Evolutionary conservation across 1,140 invertebrate genomes (phyloP).

Genomic region (Trichoplusia ni): DNA sequence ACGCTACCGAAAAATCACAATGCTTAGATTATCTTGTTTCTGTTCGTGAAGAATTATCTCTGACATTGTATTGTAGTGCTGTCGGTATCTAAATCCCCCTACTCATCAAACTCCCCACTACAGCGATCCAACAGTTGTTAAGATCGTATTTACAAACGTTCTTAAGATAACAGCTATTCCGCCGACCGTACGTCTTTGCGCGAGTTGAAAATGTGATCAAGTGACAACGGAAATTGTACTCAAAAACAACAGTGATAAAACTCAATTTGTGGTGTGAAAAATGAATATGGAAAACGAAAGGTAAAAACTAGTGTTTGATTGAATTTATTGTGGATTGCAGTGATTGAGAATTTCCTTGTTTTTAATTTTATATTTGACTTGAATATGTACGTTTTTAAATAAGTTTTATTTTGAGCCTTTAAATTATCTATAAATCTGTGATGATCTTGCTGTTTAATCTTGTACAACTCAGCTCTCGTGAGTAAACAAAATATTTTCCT

Average conservation of each 20-base stretch:
- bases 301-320: conserved; percentile 13
- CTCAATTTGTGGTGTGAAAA: background rate
- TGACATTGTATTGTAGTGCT: too few species aligned
- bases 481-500: too few species aligned
- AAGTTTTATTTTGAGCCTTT: background rate
- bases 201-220: background rate
- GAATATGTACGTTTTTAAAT: background rate
- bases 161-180: background rate
- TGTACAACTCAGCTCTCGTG: too few species aligned
- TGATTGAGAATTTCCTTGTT: background rate
- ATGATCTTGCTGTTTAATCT: too few species aligned
- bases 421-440: too few species aligned
- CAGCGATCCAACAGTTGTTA: too few species aligned
- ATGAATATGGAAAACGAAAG: conserved; percentile 18
- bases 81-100: too few species aligned
- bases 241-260: background rate
- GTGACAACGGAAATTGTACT: background rate
- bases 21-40: too few species aligned
- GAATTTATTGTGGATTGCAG: conserved; percentile 5
- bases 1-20: too few species aligned
- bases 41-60: too few species aligned
- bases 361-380: background rate
- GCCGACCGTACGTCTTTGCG: background rate
- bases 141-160: too few species aligned
- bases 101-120: too few species aligned